Conservation (phyloP, 2,888 invertebrate genomes). For the Ectemnius lituratus region DNA sequence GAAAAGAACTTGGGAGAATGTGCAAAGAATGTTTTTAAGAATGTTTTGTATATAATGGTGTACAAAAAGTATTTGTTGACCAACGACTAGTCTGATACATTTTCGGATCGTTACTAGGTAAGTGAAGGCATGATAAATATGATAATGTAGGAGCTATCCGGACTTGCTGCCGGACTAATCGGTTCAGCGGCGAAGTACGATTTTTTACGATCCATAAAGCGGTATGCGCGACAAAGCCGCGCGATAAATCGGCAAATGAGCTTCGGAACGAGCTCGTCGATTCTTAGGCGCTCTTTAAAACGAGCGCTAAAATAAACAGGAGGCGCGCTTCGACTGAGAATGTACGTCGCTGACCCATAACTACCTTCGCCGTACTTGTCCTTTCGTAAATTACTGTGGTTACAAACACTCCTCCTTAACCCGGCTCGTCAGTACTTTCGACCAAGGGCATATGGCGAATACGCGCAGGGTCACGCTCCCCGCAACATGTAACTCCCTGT, state of each 20-base stretch:
- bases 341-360: conserved; percentile 42
- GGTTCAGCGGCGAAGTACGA: conserved; percentile 63
- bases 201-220: conserved; percentile 71
- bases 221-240: conserved; percentile 42
- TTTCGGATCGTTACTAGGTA: no score
- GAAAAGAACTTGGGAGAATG: no score
- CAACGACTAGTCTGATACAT: no score
- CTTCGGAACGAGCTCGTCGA: conserved; percentile 59
- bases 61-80: no score
- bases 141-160: conserved; percentile 53
- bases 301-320: conserved; percentile 64
- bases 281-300: conserved; percentile 53
- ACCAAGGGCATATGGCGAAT: conserved; percentile 21
- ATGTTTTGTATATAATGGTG: not conserved
- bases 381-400: conserved; percentile 63
- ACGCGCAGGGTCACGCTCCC: conserved; percentile 49
- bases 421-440: conserved; percentile 33
- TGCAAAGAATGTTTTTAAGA: not conserved
- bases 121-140: conserved; percentile 36
- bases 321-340: conserved; percentile 36
- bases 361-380: conserved; percentile 51
- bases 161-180: conserved; percentile 62
- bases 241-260: conserved; percentile 69
- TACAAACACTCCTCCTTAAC: conserved; percentile 58
- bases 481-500: conserved; percentile 41